A percentile compares a stretch with the other conserved stretches of the same genome.
phyloP scores from a whole-genome alignment of 2,888 invertebrate species.

The Caenorhabditis macrosperma region DNA sequence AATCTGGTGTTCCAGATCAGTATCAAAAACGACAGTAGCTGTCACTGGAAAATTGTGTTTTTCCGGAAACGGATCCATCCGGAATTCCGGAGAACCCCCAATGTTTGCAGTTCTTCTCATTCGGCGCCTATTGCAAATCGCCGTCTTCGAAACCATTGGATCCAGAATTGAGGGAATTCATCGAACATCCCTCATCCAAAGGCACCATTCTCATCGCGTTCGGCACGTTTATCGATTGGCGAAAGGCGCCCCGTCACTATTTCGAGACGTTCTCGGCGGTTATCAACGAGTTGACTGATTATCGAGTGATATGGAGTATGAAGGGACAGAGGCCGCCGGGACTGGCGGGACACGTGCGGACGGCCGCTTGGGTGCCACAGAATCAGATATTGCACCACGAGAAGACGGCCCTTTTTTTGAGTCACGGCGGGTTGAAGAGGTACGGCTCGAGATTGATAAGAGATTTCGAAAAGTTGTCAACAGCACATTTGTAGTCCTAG shows the following conservation, averaged over 20 bases:
- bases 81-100: too few species aligned
- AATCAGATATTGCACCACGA: constrained; percentile 52
- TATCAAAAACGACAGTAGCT: too few species aligned
- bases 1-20: too few species aligned
- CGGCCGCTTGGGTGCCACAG: constrained; percentile 51
- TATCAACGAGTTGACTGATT: constrained; percentile 24
- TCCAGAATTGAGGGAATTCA: constrained; percentile 22
- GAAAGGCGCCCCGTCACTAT: constrained; percentile 41
- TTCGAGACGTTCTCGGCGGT: constrained; percentile 37
- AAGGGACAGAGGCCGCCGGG: constrained; percentile 34
- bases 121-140: constrained; percentile 51
- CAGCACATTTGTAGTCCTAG: too few species aligned
- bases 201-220: constrained; percentile 53
- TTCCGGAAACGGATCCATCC: too few species aligned
- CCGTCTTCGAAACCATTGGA: constrained; percentile 3
- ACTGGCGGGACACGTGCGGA: constrained; percentile 29
- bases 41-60: too few species aligned
- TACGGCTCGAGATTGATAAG: too few species aligned
- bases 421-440: constrained; percentile 61
- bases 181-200: constrained; percentile 46
- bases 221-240: constrained; percentile 56
- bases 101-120: constrained; percentile 49
- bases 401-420: constrained; percentile 52
- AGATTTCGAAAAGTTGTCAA: not conserved
- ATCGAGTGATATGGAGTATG: constrained; percentile 50